Evolutionary conservation across 2,888 invertebrate genomes (phyloP).

Genomic region (Argyra leucocephala): DNA sequence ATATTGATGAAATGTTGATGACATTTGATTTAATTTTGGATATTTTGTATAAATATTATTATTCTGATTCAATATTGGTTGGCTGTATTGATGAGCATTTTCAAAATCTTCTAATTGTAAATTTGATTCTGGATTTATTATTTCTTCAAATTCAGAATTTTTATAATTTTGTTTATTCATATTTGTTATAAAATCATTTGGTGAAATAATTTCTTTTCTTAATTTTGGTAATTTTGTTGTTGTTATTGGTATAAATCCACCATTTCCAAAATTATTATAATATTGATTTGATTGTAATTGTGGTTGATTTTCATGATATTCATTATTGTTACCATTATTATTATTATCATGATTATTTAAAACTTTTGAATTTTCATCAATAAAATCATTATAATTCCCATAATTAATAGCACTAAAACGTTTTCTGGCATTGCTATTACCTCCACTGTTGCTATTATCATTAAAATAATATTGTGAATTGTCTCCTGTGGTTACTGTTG

Average conservation of each 20-base stretch:
- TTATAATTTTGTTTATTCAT: background rate
- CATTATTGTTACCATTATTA: background rate
- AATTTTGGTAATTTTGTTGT: constrained; percentile 1
- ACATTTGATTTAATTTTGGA: background rate
- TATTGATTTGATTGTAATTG: background rate
- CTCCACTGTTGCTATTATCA: background rate
- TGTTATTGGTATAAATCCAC: background rate
- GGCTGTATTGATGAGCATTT: too few relatives aligned
- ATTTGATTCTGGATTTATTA: background rate
- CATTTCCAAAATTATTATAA: background rate
- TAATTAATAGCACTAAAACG: background rate
- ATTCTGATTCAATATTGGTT: too few relatives aligned
- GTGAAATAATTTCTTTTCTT: background rate
- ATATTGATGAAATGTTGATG: too few relatives aligned
- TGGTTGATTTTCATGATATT: background rate
- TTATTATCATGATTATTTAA: background rate
- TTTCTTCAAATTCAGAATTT: background rate
- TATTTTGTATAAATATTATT: too few relatives aligned
- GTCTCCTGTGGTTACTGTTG: background rate
- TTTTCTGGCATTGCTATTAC: background rate
- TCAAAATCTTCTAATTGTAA: too few relatives aligned
- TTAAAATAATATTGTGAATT: background rate
- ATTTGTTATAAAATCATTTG: background rate
- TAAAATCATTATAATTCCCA: background rate
- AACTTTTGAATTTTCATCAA: background rate